Evolutionary conservation across 2,797 vertebrate genomes (phyloP).

Genomic region (Melanotaenia parkinsoni): DNA sequence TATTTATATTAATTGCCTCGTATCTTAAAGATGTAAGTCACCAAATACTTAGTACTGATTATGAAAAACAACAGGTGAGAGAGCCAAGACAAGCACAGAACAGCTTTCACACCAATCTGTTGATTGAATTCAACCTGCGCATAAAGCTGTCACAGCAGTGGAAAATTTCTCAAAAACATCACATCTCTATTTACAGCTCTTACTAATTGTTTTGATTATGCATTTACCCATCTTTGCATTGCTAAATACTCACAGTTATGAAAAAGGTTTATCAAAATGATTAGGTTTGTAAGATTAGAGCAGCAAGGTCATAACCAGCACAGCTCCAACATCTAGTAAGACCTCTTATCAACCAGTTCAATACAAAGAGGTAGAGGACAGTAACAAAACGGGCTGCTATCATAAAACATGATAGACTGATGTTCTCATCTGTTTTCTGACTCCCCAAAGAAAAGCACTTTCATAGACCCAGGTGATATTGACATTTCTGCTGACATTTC

Average conservation of each 20-base stretch:
- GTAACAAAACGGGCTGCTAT: slow-evolving; percentile 37
- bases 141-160: slow-evolving; percentile 11
- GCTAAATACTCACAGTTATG: not conserved
- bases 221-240: slow-evolving; percentile 4
- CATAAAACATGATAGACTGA: slow-evolving; percentile 57
- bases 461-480: slow-evolving; percentile 62
- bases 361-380: slow-evolving; percentile 36
- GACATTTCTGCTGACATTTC: slow-evolving; percentile 63
- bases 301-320: slow-evolving; percentile 27
- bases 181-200: not conserved
- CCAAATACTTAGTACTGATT: slow-evolving; percentile 37
- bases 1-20: slow-evolving; percentile 35
- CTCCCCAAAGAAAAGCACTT: slow-evolving; percentile 58
- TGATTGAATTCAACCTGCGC: slow-evolving; percentile 36
- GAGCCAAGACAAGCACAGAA: slow-evolving; percentile 21
- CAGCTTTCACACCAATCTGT: slow-evolving; percentile 37
- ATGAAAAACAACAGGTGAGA: slow-evolving; percentile 59
- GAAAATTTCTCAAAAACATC: slow-evolving; percentile 10
- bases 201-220: slow-evolving; percentile 1
- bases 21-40: slow-evolving; percentile 40
- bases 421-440: slow-evolving; percentile 64
- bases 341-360: slow-evolving; percentile 37
- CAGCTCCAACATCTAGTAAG: slow-evolving; percentile 24
- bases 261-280: not conserved
- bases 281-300: slow-evolving; percentile 21